Percentiles rank a stretch among this genome's conserved stretches.
Conservation (phyloP, 2,113 vertebrate genomes). For the rabbit (Oryctolagus cuniculus) region DNA sequence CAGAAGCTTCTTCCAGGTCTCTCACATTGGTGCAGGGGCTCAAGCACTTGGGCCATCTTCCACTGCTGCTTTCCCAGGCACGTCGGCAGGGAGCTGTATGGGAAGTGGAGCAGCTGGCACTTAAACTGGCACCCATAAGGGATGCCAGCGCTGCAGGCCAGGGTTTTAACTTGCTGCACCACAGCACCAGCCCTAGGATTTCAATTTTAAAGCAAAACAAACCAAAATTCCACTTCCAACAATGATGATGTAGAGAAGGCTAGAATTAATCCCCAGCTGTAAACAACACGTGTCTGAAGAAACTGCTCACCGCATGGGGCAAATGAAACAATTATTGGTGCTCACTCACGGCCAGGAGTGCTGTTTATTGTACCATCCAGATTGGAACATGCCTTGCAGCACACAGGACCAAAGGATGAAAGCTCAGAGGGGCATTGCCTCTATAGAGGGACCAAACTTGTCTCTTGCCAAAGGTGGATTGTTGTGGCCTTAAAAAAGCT, state of each 20-base stretch:
- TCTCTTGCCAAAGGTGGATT: not conserved
- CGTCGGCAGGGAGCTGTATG: too few relatives aligned
- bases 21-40: too few relatives aligned
- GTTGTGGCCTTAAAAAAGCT: not conserved
- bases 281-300: not conserved
- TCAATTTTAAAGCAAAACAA: not conserved
- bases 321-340: not conserved
- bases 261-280: not conserved
- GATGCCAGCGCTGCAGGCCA: too few relatives aligned
- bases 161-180: too few relatives aligned
- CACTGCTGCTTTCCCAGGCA: too few relatives aligned
- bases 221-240: not conserved
- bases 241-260: not conserved
- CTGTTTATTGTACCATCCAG: not conserved
- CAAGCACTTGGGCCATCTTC: too few relatives aligned
- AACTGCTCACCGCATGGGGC: not conserved
- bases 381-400: not conserved
- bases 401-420: not conserved
- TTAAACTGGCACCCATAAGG: too few relatives aligned
- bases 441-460: not conserved
- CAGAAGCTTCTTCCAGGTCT: too few relatives aligned
- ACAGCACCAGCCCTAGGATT: too few relatives aligned
- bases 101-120: too few relatives aligned
- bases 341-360: not conserved
- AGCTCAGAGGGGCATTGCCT: not conserved